These are phyloP conservation scores for Cantharis rufa DNA, from an alignment of 2,888 invertebrate species.

Conservation along the genomic window DNA sequence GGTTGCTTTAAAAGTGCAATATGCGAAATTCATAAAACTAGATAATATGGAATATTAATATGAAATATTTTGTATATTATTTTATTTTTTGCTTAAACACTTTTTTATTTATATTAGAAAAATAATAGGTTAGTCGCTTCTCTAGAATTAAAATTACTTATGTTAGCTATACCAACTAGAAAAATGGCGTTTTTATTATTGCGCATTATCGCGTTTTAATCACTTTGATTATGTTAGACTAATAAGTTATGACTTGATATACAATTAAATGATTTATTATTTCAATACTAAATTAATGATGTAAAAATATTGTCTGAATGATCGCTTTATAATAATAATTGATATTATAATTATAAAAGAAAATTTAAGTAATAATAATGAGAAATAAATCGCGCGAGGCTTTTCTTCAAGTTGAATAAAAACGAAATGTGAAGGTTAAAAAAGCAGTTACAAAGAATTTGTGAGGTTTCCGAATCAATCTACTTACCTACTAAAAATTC, in stretches of 20 bases:
- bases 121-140: not conserved
- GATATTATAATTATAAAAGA: no score
- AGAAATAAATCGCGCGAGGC: not conserved
- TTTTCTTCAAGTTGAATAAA: not conserved
- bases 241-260: not conserved
- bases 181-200: not conserved
- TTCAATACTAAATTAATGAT: not conserved
- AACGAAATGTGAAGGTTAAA: not conserved
- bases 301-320: not conserved
- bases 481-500: constrained; percentile 3
- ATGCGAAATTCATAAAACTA: not conserved
- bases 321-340: no score
- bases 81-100: not conserved
- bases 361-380: not conserved
- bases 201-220: not conserved
- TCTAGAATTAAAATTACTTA: not conserved
- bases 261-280: not conserved
- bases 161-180: not conserved
- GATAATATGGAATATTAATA: not conserved
- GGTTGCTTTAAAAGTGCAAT: not conserved
- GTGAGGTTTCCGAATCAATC: not conserved
- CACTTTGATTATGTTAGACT: not conserved
- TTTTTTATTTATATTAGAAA: not conserved
- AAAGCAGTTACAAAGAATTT: not conserved
- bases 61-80: not conserved